These are phyloP conservation scores for Sycobia sp. DNA, from an alignment of 1,140 invertebrate species.

Conservation along the genomic window DNA sequence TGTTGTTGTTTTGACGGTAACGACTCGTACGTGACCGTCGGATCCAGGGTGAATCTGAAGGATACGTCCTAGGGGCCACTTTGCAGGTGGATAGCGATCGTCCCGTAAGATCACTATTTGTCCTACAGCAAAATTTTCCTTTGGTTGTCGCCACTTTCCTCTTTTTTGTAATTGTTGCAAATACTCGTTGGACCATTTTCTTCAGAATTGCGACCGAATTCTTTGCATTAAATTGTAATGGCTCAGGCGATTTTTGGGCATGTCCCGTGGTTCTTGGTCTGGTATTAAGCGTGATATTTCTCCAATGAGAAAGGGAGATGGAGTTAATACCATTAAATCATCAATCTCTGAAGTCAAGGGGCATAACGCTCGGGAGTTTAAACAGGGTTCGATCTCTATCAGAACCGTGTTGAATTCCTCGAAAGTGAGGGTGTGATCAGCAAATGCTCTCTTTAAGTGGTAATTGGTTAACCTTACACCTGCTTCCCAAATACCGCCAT, in stretches of 20 bases:
- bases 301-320: conserved; percentile 2
- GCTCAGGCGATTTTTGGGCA: conserved; percentile 17
- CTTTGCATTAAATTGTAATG: conserved; percentile 39
- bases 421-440: not conserved
- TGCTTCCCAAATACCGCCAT: conserved; percentile 18
- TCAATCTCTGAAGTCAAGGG: not conserved
- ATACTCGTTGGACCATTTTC: no score
- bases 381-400: no score
- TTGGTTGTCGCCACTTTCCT: no score
- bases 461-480: conserved; percentile 23
- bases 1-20: conserved; percentile 2
- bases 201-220: no score
- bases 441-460: no score
- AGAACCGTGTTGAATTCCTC: not conserved
- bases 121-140: no score
- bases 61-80: no score
- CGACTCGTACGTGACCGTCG: no score
- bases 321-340: not conserved
- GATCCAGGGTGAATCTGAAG: no score
- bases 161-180: no score
- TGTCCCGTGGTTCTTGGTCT: not conserved
- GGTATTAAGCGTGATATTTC: conserved; percentile 5
- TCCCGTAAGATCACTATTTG: no score
- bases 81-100: no score
- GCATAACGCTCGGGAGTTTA: conserved; percentile 8